These are phyloP conservation scores for Upupa epops DNA, from an alignment of 2,113 vertebrate genomes.

Conservation along the genomic window DNA sequence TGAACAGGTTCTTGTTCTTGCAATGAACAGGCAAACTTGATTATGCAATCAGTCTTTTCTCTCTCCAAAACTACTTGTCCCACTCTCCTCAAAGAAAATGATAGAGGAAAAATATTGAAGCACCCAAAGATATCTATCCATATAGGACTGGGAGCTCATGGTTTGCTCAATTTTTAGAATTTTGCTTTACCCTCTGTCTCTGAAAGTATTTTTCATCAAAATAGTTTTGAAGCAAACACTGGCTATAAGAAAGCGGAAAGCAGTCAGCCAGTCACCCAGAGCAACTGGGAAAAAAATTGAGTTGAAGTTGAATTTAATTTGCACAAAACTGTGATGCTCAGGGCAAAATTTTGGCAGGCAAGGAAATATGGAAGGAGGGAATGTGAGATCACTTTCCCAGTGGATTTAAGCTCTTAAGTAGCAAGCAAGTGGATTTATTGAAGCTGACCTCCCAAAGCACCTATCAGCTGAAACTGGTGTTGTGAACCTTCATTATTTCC, in stretches of 20 bases:
- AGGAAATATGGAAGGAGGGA: not conserved
- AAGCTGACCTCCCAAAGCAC: not conserved
- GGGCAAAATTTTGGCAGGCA: not conserved
- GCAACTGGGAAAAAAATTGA: not conserved
- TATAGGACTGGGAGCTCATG: not conserved
- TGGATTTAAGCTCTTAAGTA: not conserved
- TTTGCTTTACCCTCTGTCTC: not conserved
- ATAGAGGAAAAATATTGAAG: not conserved
- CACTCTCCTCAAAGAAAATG: not conserved
- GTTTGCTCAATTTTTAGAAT: not conserved
- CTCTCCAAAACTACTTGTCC: not conserved
- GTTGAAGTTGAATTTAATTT: not conserved
- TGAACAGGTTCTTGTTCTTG: not conserved
- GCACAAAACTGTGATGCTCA: not conserved
- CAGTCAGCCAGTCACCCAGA: not conserved
- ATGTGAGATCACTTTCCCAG: not conserved
- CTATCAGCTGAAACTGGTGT: not conserved
- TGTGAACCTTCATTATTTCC: fast-evolving
- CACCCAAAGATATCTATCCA: not conserved
- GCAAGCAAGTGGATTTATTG: not conserved
- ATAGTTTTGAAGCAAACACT: not conserved
- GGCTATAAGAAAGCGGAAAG: not conserved
- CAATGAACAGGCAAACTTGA: too few relatives aligned
- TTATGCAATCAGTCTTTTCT: not conserved
- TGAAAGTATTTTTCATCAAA: not conserved